Evolutionary conservation across 2,797 vertebrate genomes (phyloP), one percentile per base, ranked within the genome.

Genomic region (Tragopan temminckii): DNA sequence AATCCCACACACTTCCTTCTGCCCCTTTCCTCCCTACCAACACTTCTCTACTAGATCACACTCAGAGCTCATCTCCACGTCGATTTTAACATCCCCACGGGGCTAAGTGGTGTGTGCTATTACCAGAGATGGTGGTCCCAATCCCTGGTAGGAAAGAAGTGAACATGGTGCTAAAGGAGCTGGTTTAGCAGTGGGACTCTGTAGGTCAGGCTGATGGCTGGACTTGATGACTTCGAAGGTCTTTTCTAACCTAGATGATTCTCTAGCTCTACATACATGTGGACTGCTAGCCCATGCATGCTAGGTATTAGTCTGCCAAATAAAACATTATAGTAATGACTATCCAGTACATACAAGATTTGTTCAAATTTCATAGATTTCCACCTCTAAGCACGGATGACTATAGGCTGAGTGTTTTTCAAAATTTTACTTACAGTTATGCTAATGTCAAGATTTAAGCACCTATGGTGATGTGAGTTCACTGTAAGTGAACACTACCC

Each of bases 41-140:
- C 19, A 9, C 13, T 46, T 4, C 38, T 35, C 5, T 7, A 12
- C 23, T 13, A 8, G 20, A 20, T 20, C 17, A 61, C 5, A 8
- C 16, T 13, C 1, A 0, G 78, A 79, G 21, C 11, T 58, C 24
- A 19, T 29, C 46, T 53, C 25, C 29, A 35, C 0, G 0, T 29
- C 42, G 23, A 29, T 84, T 68, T 61, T 35, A 74, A 64, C 24
- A 52, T 7, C 24, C 12, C n/a, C 40, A 12, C 0, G 1, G 14
- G 31, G 27, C 46, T 82, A 57, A 7, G 9, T 16, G 13, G 23
- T 7, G 3, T 1, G 1, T 10, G 24, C 3, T 43, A 46, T 13
- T 25, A 25, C 1, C 5, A 43, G 25, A 63, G 29, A 40, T 40
- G 38, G 27, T 21, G 27, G 27, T 21, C 12, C 38, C 38, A 40